Percentiles rank a stretch among this genome's conserved stretches.
Evolutionary conservation across 2,888 invertebrate species (phyloP).

Genomic region (Capitulum mitella): DNA sequence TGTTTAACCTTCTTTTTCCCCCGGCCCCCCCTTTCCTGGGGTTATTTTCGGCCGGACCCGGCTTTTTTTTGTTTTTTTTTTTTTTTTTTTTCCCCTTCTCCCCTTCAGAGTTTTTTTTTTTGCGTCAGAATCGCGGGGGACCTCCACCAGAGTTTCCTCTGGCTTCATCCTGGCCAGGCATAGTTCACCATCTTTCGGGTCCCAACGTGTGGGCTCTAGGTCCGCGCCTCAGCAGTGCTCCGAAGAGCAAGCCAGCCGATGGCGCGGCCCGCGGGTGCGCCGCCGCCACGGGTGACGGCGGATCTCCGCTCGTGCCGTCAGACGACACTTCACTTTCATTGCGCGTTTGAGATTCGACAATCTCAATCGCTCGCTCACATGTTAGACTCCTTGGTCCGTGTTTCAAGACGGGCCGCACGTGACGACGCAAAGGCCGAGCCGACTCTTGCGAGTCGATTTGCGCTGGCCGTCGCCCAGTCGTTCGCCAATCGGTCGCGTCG

Average conservation of each 20-base stretch:
- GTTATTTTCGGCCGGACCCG: constrained; percentile 68
- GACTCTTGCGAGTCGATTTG: background rate
- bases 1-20: no score
- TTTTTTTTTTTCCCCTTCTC: constrained; percentile 60
- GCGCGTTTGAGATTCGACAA: constrained; percentile 53
- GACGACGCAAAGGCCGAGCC: background rate
- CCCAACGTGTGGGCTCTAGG: constrained; percentile 60
- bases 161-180: constrained; percentile 62
- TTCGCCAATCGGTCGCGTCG: no score
- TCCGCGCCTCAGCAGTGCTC: constrained; percentile 45
- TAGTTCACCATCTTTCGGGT: constrained; percentile 69
- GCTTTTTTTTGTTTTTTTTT: constrained; percentile 71
- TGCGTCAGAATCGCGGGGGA: constrained; percentile 67
- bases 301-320: constrained; percentile 48
- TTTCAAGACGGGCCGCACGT: no score
- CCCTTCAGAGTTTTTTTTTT: constrained; percentile 71
- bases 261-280: constrained; percentile 27
- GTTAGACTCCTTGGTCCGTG: no score
- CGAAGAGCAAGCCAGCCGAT: constrained; percentile 45
- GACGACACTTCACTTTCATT: constrained; percentile 56
- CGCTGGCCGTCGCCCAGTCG: no score
- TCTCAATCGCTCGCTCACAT: constrained; percentile 62
- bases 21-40: no score
- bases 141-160: constrained; percentile 63
- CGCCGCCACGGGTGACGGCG: background rate